A percentile compares a stretch with the other conserved stretches of the same genome.
Evolutionary conservation across 2,113 vertebrate genomes (phyloP).

Genomic region (Rhinolophus ferrumequinum): DNA sequence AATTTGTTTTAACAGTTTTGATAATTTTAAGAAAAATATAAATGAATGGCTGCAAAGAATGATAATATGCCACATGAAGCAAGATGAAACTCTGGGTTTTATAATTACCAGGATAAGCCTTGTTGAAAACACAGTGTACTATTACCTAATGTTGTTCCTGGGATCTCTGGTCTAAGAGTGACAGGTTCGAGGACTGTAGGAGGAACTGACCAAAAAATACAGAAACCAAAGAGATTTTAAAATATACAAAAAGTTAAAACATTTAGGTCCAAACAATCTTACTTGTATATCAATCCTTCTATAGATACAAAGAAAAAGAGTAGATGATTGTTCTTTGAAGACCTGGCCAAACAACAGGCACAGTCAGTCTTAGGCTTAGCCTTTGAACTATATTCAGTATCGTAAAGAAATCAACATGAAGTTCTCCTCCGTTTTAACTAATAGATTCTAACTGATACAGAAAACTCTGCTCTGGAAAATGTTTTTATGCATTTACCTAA

Average conservation of each 20-base stretch:
- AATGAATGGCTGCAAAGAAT: neutral
- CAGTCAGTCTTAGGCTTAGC: neutral
- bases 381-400: neutral
- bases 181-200: conserved; percentile 73
- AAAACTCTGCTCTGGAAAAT: conserved; percentile 28
- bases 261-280: conserved; percentile 2
- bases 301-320: neutral
- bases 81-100: neutral
- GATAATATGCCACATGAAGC: neutral
- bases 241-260: neutral
- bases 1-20: conserved; percentile 17
- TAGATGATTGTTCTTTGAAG: neutral
- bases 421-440: conserved; percentile 13
- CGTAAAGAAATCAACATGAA: neutral
- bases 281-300: neutral
- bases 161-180: conserved; percentile 72
- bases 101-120: neutral
- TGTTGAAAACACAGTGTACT: neutral
- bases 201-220: conserved; percentile 69
- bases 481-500: conserved; percentile 2
- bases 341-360: neutral
- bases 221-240: conserved; percentile 60
- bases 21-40: conserved; percentile 30
- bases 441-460: neutral
- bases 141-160: conserved; percentile 82